These are phyloP conservation scores for Rhagonycha fulva DNA, from an alignment of 2,888 invertebrate species.

Conservation along the genomic window DNA sequence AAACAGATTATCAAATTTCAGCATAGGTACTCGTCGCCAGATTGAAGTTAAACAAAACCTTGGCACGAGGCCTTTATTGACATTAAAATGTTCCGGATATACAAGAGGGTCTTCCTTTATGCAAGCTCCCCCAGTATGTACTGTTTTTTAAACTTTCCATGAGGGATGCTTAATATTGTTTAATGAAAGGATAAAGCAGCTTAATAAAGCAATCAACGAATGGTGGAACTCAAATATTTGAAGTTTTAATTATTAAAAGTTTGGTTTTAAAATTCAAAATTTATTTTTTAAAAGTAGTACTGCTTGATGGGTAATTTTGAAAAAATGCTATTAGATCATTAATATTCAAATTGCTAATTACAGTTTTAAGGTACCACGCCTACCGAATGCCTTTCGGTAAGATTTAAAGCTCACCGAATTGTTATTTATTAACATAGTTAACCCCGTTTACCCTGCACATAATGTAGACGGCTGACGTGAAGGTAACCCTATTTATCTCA, in stretches of 20 bases:
- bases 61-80: constrained; percentile 14
- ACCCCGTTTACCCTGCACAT: constrained; percentile 29
- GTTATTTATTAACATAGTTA: constrained; percentile 31
- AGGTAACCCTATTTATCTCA: constrained; percentile 32
- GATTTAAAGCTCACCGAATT: constrained; percentile 31
- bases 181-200: background rate
- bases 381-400: constrained; percentile 27
- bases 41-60: constrained; percentile 4
- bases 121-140: background rate
- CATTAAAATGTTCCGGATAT: constrained; percentile 13
- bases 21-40: constrained; percentile 26
- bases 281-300: background rate
- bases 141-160: background rate
- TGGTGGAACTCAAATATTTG: background rate
- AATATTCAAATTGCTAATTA: constrained; percentile 43
- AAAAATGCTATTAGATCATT: constrained; percentile 29
- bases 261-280: background rate
- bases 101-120: background rate
- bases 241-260: background rate
- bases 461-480: constrained; percentile 27
- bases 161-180: background rate
- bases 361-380: constrained; percentile 35
- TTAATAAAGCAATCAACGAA: background rate
- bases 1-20: constrained; percentile 35
- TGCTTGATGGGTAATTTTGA: background rate